phyloP scores from a whole-genome alignment of 2,797 vertebrate species.

The Erpetoichthys calabaricus region DNA sequence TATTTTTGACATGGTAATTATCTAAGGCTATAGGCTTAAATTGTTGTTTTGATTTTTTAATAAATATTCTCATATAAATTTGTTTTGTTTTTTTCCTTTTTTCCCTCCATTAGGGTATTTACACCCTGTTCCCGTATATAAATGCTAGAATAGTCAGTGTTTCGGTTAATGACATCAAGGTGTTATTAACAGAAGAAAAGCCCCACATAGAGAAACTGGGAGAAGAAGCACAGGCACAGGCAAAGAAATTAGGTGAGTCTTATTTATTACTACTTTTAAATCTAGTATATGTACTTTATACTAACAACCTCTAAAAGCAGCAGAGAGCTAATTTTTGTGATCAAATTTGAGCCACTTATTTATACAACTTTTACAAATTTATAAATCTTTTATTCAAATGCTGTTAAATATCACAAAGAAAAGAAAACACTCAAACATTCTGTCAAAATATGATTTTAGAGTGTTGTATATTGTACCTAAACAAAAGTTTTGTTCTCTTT shows the following conservation, averaged over 20 bases:
- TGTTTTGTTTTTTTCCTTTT: background rate
- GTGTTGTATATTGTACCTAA: no score
- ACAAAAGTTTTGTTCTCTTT: no score
- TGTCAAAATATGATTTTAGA: no score
- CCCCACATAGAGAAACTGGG: slow-evolving; percentile 86
- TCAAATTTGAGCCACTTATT: no score
- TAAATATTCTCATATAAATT: background rate
- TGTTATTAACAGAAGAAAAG: slow-evolving; percentile 91
- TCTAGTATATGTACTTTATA: background rate
- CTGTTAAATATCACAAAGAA: no score
- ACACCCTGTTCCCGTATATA: slow-evolving; percentile 86
- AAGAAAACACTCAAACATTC: no score
- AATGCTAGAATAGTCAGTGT: slow-evolving; percentile 75
- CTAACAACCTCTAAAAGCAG: background rate
- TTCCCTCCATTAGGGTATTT: slow-evolving; percentile 67
- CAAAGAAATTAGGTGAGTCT: slow-evolving; percentile 70
- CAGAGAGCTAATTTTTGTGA: no score
- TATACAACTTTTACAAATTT: no score
- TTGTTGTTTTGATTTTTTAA: background rate
- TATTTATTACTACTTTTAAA: slow-evolving; percentile 3
- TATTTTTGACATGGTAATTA: no score
- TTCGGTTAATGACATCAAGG: slow-evolving; percentile 80
- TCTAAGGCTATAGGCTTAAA: background rate
- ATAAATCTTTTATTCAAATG: no score
- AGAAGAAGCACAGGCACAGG: slow-evolving; percentile 63